Percentiles rank a stretch among this genome's conserved stretches.
Evolutionary conservation across 2,888 invertebrate species (phyloP).

Genomic region (Ormia ochracea): DNA sequence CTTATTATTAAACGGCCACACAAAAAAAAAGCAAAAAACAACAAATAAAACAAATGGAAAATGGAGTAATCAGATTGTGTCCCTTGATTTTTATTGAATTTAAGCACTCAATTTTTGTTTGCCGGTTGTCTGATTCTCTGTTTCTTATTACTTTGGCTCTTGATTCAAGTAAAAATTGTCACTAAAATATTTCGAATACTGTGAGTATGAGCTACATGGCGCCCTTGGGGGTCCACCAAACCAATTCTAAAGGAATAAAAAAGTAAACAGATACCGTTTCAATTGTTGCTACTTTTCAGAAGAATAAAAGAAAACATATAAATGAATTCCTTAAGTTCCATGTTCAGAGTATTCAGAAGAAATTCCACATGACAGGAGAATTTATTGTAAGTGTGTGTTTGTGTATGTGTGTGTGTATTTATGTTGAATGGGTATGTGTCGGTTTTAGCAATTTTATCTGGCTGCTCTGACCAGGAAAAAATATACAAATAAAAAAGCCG

Average conservation of each 20-base stretch:
- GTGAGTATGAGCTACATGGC: constrained; percentile 57
- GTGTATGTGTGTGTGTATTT: background rate
- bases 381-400: background rate
- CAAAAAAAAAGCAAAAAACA: background rate
- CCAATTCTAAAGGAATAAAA: constrained; percentile 11
- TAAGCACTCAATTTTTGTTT: constrained; percentile 45
- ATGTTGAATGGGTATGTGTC: background rate
- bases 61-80: constrained; percentile 39
- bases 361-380: constrained; percentile 55
- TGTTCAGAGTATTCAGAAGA: constrained; percentile 54
- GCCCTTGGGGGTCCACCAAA: constrained; percentile 57
- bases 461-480: background rate
- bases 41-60: background rate
- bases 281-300: constrained; percentile 14
- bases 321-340: constrained; percentile 51
- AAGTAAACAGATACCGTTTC: constrained; percentile 46
- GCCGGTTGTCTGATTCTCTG: background rate
- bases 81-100: constrained; percentile 40
- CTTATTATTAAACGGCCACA: constrained; percentile 27
- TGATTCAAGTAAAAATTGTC: constrained; percentile 62
- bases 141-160: constrained; percentile 45
- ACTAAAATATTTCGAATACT: constrained; percentile 61
- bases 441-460: constrained; percentile 53
- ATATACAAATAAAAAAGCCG: background rate
- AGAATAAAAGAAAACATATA: constrained; percentile 21